These are phyloP conservation scores for Apostichopus japonicus DNA, from an alignment of 35 echinoderm and acorn worm species.

Conservation along the genomic window DNA sequence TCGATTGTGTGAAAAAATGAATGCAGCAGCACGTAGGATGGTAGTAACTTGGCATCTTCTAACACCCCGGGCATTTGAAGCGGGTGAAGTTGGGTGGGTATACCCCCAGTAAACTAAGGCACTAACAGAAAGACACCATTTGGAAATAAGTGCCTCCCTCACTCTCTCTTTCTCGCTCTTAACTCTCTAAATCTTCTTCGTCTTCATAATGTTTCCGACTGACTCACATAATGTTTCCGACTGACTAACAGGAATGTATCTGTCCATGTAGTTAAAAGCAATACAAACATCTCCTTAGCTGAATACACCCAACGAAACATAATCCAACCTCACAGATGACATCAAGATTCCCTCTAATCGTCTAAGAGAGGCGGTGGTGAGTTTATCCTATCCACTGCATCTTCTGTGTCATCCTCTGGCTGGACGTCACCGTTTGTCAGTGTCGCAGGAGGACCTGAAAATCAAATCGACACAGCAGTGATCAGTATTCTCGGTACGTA, in stretches of 20 bases:
- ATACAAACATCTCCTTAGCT: background rate
- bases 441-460: too few species aligned
- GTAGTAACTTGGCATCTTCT: too few species aligned
- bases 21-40: background rate
- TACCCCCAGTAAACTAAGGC: background rate
- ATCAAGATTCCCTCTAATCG: background rate
- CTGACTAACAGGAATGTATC: too few species aligned
- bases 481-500: too few species aligned
- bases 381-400: background rate
- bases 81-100: background rate
- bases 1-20: background rate
- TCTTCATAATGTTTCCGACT: too few species aligned
- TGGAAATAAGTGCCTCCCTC: background rate
- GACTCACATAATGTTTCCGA: too few species aligned
- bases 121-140: slow-evolving; percentile 2
- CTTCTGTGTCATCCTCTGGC: background rate
- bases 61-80: too few species aligned
- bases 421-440: background rate
- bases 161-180: background rate
- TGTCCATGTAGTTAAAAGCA: too few species aligned
- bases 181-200: background rate
- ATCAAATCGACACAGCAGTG: too few species aligned
- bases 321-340: background rate
- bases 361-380: background rate
- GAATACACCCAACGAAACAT: background rate